Base-by-base conservation (phyloP, 2,113 vertebrate genomes). In the Beaufortia kweichowensis region DNA sequence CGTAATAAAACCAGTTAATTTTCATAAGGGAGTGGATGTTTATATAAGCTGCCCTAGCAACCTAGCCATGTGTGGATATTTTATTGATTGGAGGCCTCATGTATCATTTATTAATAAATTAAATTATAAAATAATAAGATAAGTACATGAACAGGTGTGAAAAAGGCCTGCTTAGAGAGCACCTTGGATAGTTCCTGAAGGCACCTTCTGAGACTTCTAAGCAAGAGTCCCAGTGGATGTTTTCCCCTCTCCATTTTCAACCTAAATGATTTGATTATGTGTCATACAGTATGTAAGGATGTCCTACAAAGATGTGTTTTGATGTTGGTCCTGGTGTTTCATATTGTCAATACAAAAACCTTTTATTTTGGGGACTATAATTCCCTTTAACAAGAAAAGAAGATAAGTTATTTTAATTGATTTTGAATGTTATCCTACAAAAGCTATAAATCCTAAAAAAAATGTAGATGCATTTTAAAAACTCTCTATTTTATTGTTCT, bases 111-210 rank as follows among this genome's bases (percentile, higher is more conserved):
- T 4, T 12, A n/a, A 24, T 24, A 2, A 21, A 46, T 15, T 15
- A 11, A 46, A 15, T 5, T 35, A 7, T 35, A 7, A 35, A 35
- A 35, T 35, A 7, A 61, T 33, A 43, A 35, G n/a, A n/a, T n/a
- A n/a, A n/a, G n/a, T 11, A 70, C 12, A 46, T 53, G 19, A 55
- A 33, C 28, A 24, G 53, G 53, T 59, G 69, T 43, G 1, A 17
- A 59, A 59, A 43, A 11, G 65, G 21, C 4, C 56, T 55, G 43
- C 48, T 39, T 3, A 6, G 4, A n/a, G 50, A 82, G 83, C 56
- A 82, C 83, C 78, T 61, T 83, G 81, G 73, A 83, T 72, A 85
- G 81, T 61, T 81, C 79, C 82, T 48, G 63, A 7, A 46, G 29
- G 33, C 24, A 14, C 8, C 39, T 62, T 31, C 26, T 15, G 57